Conservation (phyloP, 2,797 vertebrate species). For the Lithobates sylvaticus region DNA sequence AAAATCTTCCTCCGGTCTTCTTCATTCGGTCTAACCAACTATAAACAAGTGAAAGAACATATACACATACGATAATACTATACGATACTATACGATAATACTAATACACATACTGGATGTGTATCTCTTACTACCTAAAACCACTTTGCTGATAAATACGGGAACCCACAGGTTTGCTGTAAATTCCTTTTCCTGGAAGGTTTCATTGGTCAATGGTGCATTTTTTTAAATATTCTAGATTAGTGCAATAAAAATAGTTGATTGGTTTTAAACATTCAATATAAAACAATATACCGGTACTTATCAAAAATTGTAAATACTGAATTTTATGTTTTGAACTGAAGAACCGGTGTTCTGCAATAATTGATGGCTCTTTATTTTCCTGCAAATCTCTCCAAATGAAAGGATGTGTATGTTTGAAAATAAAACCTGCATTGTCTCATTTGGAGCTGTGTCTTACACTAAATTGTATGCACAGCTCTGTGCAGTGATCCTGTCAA, state of each 20-base stretch:
- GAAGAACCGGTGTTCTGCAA: neutral
- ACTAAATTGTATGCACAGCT: slow-evolving; percentile 15
- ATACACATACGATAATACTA: no score
- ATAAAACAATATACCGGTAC: neutral
- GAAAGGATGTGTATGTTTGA: neutral
- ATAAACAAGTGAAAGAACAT: no score
- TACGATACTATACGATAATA: no score
- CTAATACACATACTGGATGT: no score
- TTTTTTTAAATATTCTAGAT: neutral
- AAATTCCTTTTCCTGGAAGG: no score
- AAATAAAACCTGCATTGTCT: neutral
- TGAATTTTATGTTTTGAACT: neutral
- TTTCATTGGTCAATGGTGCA: neutral
- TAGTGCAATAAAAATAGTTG: neutral
- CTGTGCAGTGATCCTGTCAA: slow-evolving; percentile 30
- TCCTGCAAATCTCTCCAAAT: neutral
- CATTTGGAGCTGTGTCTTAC: neutral
- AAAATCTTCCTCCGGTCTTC: no score
- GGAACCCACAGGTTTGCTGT: no score
- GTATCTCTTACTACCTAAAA: no score
- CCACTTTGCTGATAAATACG: no score
- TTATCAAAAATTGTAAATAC: no score
- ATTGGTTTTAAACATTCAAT: neutral
- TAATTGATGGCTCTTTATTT: neutral
- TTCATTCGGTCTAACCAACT: no score